A percentile compares a stretch with the other conserved stretches of the same genome.
These are phyloP conservation scores for Micrastur ruficollis DNA, from an alignment of 2,797 vertebrate species.

Conservation along the genomic window DNA sequence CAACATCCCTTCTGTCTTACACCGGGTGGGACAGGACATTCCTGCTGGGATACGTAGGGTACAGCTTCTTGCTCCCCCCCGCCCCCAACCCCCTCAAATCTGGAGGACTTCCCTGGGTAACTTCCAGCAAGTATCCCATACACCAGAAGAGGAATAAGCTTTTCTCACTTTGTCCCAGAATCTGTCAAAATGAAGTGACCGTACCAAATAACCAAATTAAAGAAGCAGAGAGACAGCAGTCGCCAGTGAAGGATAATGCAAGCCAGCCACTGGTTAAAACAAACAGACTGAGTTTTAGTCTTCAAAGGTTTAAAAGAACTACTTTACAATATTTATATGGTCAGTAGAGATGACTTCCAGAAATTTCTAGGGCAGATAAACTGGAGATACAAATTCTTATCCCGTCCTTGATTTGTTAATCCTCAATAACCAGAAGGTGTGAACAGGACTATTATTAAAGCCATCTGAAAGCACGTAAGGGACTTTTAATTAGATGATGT, in stretches of 20 bases:
- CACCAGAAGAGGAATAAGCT: neutral
- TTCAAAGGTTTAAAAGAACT: neutral
- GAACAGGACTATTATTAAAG: neutral
- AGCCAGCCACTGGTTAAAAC: neutral
- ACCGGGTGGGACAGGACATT: neutral
- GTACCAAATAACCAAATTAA: neutral
- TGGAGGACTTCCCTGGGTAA: neutral
- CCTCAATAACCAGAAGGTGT: neutral
- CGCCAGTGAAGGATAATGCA: neutral
- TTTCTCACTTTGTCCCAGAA: neutral
- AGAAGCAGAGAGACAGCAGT: neutral
- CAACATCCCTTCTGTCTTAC: neutral
- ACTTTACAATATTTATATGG: neutral
- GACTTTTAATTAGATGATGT: neutral
- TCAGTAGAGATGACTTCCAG: neutral
- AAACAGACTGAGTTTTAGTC: neutral
- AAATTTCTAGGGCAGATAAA: neutral
- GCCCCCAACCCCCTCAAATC: rapidly evolving
- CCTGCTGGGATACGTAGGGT: neutral
- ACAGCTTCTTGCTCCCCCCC: neutral
- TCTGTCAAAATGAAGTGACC: neutral
- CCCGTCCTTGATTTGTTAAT: neutral
- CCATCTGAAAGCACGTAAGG: neutral
- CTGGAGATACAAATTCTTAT: neutral
- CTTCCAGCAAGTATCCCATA: neutral